Evolutionary conservation across 2,888 invertebrate species (phyloP).

Genomic region (Lasioglossum malachurum): DNA sequence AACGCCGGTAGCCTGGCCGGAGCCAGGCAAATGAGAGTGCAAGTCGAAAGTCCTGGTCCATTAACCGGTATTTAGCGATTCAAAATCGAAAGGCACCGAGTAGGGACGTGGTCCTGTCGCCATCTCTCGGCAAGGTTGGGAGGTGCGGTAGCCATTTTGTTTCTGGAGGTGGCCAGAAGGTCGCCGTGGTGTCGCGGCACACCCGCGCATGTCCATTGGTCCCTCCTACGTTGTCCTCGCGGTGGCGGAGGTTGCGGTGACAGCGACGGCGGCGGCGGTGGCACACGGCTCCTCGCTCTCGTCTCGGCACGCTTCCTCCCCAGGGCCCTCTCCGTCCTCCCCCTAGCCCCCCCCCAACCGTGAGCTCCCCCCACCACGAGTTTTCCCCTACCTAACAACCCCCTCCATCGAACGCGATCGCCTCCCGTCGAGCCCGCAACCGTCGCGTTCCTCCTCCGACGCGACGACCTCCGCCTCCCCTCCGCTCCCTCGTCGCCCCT

Average conservation of each 20-base stretch:
- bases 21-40: background rate
- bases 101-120: constrained; percentile 73
- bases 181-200: constrained; percentile 85
- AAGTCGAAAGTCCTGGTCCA: background rate
- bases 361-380: constrained; percentile 25
- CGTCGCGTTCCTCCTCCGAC: constrained; percentile 40
- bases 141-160: constrained; percentile 87
- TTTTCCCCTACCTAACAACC: constrained; percentile 36
- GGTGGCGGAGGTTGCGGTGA: constrained; percentile 49
- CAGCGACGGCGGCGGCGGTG: constrained; percentile 34
- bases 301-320: constrained; percentile 62
- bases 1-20: background rate
- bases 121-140: constrained; percentile 83
- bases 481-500: constrained; percentile 30
- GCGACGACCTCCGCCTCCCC: constrained; percentile 43
- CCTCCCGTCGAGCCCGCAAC: constrained; percentile 39
- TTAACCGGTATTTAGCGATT: constrained; percentile 5
- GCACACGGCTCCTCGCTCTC: constrained; percentile 53
- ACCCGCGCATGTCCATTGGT: constrained; percentile 87
- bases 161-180: constrained; percentile 86
- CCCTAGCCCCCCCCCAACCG: constrained; percentile 16
- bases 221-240: constrained; percentile 82
- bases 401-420: constrained; percentile 50
- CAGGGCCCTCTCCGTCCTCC: constrained; percentile 29
- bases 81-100: background rate